phyloP scores from a whole-genome alignment of 1,140 invertebrate species.

The Calliopsis andreniformis region DNA sequence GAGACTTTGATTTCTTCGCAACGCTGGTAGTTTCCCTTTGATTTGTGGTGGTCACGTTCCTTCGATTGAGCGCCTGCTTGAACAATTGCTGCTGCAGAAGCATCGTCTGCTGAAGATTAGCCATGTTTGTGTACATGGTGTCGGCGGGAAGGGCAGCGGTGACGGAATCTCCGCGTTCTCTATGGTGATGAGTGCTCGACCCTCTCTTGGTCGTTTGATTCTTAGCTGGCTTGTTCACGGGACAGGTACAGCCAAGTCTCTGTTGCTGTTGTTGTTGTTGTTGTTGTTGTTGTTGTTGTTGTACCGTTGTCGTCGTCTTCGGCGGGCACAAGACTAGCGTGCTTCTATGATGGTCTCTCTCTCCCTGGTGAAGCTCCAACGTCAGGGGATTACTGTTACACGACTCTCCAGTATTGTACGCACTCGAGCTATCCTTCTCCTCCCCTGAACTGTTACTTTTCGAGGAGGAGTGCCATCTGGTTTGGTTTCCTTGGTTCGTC shows the following conservation, averaged over 20 bases:
- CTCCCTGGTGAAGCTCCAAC: constrained; percentile 82
- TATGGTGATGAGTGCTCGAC: constrained; percentile 69
- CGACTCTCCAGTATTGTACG: constrained; percentile 90
- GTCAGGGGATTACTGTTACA: constrained; percentile 88
- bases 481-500: constrained; percentile 37
- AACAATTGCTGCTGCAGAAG: constrained; percentile 88
- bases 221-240: constrained; percentile 65
- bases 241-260: constrained; percentile 70
- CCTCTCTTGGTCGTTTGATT: constrained; percentile 64
- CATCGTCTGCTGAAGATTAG: constrained; percentile 88
- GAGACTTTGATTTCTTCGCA: constrained; percentile 70
- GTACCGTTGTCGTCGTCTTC: constrained; percentile 29
- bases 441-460: constrained; percentile 82
- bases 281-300: constrained; percentile 29
- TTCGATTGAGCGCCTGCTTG: constrained; percentile 82
- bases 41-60: constrained; percentile 68
- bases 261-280: constrained; percentile 36
- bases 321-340: constrained; percentile 80
- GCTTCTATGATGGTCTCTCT: constrained; percentile 79
- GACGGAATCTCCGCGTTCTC: constrained; percentile 40
- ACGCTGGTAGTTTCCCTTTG: constrained; percentile 60
- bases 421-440: constrained; percentile 87
- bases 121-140: constrained; percentile 88
- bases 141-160: constrained; percentile 75
- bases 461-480: constrained; percentile 77